A percentile compares a stretch with the other conserved stretches of the same genome.
Conservation (phyloP, 2,113 vertebrate species). For the Chaetops frenatus region DNA sequence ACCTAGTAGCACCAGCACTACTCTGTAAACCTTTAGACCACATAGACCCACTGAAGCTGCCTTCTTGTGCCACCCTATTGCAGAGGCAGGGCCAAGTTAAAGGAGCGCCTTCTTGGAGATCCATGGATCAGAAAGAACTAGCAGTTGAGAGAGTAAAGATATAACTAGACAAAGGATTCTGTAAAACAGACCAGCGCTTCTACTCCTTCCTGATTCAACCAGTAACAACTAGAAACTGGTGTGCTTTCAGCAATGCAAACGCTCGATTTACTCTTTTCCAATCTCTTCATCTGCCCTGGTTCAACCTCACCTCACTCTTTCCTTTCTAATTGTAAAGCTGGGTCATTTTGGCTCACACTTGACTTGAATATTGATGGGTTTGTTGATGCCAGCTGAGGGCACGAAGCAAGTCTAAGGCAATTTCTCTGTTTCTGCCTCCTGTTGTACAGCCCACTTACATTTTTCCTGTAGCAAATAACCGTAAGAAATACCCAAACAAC, state of each 20-base stretch:
- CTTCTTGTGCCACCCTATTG: neutral
- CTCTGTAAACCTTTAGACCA: neutral
- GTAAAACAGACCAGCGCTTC: neutral
- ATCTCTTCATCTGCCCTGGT: neutral
- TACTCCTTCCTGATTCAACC: neutral
- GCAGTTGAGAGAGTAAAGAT: neutral
- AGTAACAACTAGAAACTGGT: neutral
- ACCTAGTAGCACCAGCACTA: neutral
- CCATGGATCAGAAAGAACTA: neutral
- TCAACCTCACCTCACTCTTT: neutral
- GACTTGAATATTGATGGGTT: neutral
- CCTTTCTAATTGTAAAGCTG: neutral
- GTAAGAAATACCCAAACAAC: neutral
- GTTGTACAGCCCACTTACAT: neutral
- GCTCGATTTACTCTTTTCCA: neutral
- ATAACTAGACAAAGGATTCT: neutral
- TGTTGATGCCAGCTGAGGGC: neutral
- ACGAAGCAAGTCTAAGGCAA: neutral
- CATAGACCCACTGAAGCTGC: fast-evolving
- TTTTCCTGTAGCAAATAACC: neutral
- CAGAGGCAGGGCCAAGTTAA: neutral
- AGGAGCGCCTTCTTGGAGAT: neutral
- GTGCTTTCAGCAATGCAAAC: neutral
- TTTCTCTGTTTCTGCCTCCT: neutral
- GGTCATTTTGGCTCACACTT: neutral